Conservation (phyloP, 2,113 vertebrate genomes). For the Pogona vitticeps region DNA sequence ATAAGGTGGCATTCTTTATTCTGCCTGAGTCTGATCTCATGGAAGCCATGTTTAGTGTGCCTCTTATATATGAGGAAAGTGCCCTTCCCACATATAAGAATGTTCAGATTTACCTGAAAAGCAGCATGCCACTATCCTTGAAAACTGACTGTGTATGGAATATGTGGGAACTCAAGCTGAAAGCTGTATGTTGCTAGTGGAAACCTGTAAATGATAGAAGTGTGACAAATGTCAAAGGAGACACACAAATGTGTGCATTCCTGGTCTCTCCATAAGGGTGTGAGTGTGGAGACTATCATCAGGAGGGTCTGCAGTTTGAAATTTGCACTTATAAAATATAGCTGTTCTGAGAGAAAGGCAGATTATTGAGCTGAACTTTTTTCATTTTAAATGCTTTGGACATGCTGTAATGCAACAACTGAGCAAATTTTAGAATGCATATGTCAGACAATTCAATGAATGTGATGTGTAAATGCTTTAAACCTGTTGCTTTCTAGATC, state of each 20-base stretch:
- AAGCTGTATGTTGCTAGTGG: not conserved
- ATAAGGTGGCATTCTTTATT: not conserved
- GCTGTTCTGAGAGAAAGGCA: not conserved
- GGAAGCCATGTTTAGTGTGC: not conserved
- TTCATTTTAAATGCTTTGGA: not conserved
- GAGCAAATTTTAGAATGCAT: not conserved
- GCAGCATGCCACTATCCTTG: not conserved
- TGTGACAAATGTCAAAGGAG: not conserved
- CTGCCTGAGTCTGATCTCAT: not conserved
- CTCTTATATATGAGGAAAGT: not conserved
- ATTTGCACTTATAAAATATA: not conserved
- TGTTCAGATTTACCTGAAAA: not conserved
- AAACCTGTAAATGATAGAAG: not conserved
- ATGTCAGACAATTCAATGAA: not conserved
- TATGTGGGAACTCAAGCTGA: too few species aligned
- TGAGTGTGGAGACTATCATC: not conserved
- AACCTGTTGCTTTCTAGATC: constrained; percentile 81
- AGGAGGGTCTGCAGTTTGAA: too few species aligned
- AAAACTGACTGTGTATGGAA: not conserved
- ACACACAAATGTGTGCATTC: not conserved
- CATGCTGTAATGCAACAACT: not conserved
- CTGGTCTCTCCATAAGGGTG: not conserved
- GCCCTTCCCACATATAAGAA: not conserved
- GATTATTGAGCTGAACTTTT: not conserved
- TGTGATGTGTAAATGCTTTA: not conserved